Evolutionary conservation across 2,113 vertebrate species (phyloP), one percentile per base, ranked within the genome.

Genomic region (Salvelinus fontinalis): DNA sequence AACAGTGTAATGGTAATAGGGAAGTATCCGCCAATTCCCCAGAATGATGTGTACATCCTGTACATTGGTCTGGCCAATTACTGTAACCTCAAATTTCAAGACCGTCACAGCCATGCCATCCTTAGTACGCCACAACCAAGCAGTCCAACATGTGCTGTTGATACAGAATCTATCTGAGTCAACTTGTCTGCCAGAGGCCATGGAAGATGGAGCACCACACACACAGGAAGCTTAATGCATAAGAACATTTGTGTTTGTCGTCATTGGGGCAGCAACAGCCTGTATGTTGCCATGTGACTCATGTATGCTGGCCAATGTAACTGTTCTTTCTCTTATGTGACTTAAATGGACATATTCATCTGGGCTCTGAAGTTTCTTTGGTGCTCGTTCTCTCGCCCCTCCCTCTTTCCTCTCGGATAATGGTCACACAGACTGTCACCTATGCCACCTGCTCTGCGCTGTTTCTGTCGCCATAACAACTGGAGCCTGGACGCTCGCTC

Each of bases 381-480:
- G 24, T 29, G 8, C n/a, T 44, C 34, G 44, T 4, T 44, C 20
- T 44, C 9, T 22, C 34, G 0, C 18, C 18, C 78, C 73, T 44
- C 76, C 82, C 70, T 71, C 27, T 14, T 14, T 31, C 64, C 71
- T 66, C 29, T 62, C 67, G 8, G 39, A 44, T 44, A 44, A 44
- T 9, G 39, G 39, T 44, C 39, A 44, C 34, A 39, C 6, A 39
- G 34, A 39, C 34, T 8, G 44, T 27, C 81, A 76, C 87, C 78
- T 76, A 75, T 73, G 54, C 81, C 80, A 79, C 84, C 74, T 5
- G 24, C 65, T 13, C 75, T 78, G 60, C 78, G 64, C 24, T 80
- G 70, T 76, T 75, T 20, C 13, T 24, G 88, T 90, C 84, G 18
- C 81, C 78, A 80, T 85, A 76, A 80, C 84, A 83, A 90, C 88